phyloP scores from a whole-genome alignment of 2,797 vertebrate species.

The Lepilemur septentrionalis region DNA sequence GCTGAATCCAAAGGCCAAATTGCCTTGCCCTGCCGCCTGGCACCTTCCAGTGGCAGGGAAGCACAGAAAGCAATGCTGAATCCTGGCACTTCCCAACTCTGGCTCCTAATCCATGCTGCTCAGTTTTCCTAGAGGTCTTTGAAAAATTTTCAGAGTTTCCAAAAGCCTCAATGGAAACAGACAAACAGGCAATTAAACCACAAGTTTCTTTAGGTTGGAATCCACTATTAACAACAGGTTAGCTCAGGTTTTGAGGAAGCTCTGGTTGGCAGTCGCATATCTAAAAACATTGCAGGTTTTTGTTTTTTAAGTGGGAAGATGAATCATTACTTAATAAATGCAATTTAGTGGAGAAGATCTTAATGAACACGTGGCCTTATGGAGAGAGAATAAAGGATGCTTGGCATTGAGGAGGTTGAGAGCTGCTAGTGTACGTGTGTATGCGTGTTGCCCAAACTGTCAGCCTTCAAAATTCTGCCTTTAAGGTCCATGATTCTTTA shows the following conservation, averaged over 20 bases:
- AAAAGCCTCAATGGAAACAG: neutral
- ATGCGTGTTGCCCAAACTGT: neutral
- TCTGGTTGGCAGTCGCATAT: neutral
- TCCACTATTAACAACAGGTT: constrained; percentile 33
- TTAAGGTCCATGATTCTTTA: constrained; percentile 1
- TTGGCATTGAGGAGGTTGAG: neutral
- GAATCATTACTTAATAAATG: constrained; percentile 56
- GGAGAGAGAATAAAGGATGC: neutral
- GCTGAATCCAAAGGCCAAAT: neutral
- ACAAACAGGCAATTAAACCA: neutral
- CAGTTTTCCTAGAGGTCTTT: neutral
- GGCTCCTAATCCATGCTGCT: neutral
- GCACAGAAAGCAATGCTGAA: neutral
- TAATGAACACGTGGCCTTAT: neutral
- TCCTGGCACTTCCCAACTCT: neutral
- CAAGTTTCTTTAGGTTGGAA: constrained; percentile 18
- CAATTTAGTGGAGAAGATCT: neutral
- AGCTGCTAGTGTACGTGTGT: neutral
- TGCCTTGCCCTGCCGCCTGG: neutral
- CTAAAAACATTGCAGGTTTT: constrained; percentile 26
- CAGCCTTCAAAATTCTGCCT: neutral
- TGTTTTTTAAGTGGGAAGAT: constrained; percentile 36
- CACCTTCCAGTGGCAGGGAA: neutral
- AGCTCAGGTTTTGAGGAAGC: constrained; percentile 35
- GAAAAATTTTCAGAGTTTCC: constrained; percentile 2